These are phyloP conservation scores for Metalampra italica DNA, from an alignment of 2,888 invertebrate species.

Conservation along the genomic window DNA sequence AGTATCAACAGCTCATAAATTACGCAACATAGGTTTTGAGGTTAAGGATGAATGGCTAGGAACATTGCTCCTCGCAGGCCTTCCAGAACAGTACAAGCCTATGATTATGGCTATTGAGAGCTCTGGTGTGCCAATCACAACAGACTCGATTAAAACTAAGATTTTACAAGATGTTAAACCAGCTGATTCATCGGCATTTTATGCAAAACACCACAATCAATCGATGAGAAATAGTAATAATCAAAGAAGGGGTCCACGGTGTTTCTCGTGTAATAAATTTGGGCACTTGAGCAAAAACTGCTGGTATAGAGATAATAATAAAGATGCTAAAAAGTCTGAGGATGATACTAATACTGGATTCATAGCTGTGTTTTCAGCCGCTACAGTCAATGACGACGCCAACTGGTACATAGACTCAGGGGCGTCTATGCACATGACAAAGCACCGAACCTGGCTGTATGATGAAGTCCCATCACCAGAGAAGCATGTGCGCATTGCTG, in stretches of 20 bases:
- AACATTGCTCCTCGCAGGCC: slow-evolving; percentile 16
- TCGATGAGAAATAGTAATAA: not conserved
- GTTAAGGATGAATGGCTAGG: slow-evolving; percentile 22
- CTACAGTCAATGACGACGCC: not conserved
- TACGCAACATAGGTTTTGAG: slow-evolving; percentile 18
- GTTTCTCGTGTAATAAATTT: slow-evolving; percentile 11
- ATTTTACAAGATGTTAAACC: slow-evolving; percentile 4
- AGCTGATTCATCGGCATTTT: not conserved
- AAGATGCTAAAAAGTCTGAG: not conserved
- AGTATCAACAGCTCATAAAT: slow-evolving; percentile 17
- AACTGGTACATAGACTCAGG: slow-evolving; percentile 22
- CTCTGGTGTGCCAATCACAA: slow-evolving; percentile 4
- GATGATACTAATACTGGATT: slow-evolving; percentile 3
- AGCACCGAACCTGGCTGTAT: slow-evolving; percentile 15
- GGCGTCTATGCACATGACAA: slow-evolving; percentile 21
- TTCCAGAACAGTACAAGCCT: slow-evolving; percentile 15
- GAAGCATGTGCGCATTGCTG: slow-evolving; percentile 19
- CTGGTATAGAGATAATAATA: not conserved
- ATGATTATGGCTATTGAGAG: slow-evolving; percentile 9
- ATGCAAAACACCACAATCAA: not conserved
- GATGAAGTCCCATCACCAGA: not conserved
- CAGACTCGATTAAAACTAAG: slow-evolving; percentile 7
- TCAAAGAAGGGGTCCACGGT: slow-evolving; percentile 6
- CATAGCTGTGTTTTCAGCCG: slow-evolving; percentile 15
- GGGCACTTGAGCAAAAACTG: slow-evolving; percentile 15